These are phyloP conservation scores for Plagodis dolabraria DNA, from an alignment of 2,888 invertebrate genomes.

Conservation along the genomic window DNA sequence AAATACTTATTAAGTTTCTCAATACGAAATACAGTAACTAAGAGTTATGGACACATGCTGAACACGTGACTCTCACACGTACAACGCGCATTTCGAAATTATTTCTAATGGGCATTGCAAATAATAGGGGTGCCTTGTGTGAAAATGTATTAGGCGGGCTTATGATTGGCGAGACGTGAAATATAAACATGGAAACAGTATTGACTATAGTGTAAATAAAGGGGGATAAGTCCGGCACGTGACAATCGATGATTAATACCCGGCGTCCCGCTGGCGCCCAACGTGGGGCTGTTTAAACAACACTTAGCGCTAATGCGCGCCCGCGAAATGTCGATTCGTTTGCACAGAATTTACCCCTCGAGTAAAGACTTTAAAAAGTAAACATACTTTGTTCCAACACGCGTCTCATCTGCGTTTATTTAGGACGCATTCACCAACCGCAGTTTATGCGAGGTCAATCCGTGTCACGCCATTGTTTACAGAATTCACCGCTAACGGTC, in stretches of 20 bases:
- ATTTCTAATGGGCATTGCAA: conserved; percentile 33
- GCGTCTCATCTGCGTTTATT: conserved; percentile 45
- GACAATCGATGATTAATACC: conserved; percentile 37
- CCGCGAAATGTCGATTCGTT: conserved; percentile 51
- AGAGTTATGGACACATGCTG: conserved; percentile 28
- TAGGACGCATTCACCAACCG: conserved; percentile 46
- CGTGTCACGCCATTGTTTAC: conserved; percentile 51
- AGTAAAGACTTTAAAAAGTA: conserved; percentile 34
- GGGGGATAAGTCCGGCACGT: conserved; percentile 42
- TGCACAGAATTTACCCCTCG: conserved; percentile 45
- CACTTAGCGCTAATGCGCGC: conserved; percentile 40
- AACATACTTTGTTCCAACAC: conserved; percentile 44
- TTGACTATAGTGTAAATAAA: conserved; percentile 40
- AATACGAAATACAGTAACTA: conserved; percentile 21
- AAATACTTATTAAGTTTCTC: conserved; percentile 20
- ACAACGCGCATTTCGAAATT: conserved; percentile 21
- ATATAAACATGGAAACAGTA: conserved; percentile 61
- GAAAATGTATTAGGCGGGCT: conserved; percentile 26
- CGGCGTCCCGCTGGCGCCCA: conserved; percentile 46
- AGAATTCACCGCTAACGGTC: conserved; percentile 54
- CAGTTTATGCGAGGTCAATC: conserved; percentile 42
- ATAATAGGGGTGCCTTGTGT: conserved; percentile 32
- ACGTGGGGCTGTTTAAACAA: conserved; percentile 41
- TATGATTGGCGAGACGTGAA: conserved; percentile 55
- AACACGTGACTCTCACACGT: conserved; percentile 29